Evolutionary conservation across 2,113 vertebrate species (phyloP).

Genomic region (Antennarius striatus): DNA sequence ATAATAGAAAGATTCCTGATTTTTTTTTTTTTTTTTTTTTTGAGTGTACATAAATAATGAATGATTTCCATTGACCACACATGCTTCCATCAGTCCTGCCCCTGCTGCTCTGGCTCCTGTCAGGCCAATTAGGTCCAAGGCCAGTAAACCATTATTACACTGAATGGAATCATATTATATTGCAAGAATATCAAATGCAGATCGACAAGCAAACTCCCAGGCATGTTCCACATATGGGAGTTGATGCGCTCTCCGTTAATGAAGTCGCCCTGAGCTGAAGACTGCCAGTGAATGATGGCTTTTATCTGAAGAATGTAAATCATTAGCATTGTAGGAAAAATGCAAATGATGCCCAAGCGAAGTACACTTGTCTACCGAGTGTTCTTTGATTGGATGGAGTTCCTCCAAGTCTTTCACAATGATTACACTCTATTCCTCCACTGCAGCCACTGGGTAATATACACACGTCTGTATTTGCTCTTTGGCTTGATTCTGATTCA

Average conservation of each 20-base stretch:
- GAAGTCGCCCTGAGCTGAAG: constrained; percentile 43
- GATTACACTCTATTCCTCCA: constrained; percentile 22
- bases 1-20: constrained; percentile 33
- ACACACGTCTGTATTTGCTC: constrained; percentile 13
- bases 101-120: constrained; percentile 32
- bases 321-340: constrained; percentile 41
- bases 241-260: constrained; percentile 51
- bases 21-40: constrained; percentile 26
- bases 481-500: constrained; percentile 2
- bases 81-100: constrained; percentile 31
- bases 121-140: constrained; percentile 52
- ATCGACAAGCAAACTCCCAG: constrained; percentile 63
- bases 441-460: constrained; percentile 2
- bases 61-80: too few relatives aligned
- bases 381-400: constrained; percentile 41
- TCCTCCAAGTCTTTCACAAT: constrained; percentile 19
- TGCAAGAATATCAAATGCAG: constrained; percentile 62
- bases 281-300: constrained; percentile 49
- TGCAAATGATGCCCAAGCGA: constrained; percentile 32
- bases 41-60: too few relatives aligned
- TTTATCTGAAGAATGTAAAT: constrained; percentile 59
- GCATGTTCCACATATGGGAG: constrained; percentile 63
- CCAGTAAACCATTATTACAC: constrained; percentile 54
- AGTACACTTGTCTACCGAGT: constrained; percentile 20
- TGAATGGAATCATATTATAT: constrained; percentile 74